Base-by-base conservation (phyloP, 2,113 vertebrate species). In the Cyprinodon brontotheroides region DNA sequence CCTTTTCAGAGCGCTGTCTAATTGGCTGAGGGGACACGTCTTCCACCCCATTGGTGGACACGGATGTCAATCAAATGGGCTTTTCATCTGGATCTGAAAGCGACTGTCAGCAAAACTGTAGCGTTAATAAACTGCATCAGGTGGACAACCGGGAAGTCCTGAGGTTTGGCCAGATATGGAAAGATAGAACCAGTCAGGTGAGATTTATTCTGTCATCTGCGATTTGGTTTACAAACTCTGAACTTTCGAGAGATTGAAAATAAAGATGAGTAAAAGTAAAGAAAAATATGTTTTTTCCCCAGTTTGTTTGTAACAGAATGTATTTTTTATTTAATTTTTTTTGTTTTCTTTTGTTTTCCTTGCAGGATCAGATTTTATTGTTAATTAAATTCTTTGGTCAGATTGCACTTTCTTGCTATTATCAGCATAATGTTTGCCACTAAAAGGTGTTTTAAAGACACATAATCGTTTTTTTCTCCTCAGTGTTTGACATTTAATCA, bases 11-110 rank as follows among this genome's bases (percentile, higher is more conserved):
- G 4, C 87, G 47, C 20, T 40, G 70, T 9, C 0, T 85, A 65
- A 87, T 84, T 83, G 82, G 80, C 80, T 87, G 38, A 1, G 2
- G 1, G 9, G 29, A 74, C 65, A 11, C 37, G 61, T 62, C 71
- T 40, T 13, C 14, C 12, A 61, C 68, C 1, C 70, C 43, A 93
- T 68, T 93, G 90, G 92, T 20, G 6, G n/a, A 70, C 1, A 22
- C 14, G 48, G 20, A 75, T 36, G 81, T 84, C 88, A 1, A 53
- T 91, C 84, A 77, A 1, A 50, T 38, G 48, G 74, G 61, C 65
- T 84, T 53, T 57, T 57, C 8, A 29, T 65, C 65, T 11, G 39
- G 67, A 47, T 70, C 79, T 64, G 68, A 40, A 70, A 50, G 50
- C 80, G 65, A 1, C 38, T 72, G 81, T 86, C 79, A 86, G 86